These are phyloP conservation scores for Spatula versicolor DNA, from an alignment of 2,797 vertebrate species.

Conservation along the genomic window DNA sequence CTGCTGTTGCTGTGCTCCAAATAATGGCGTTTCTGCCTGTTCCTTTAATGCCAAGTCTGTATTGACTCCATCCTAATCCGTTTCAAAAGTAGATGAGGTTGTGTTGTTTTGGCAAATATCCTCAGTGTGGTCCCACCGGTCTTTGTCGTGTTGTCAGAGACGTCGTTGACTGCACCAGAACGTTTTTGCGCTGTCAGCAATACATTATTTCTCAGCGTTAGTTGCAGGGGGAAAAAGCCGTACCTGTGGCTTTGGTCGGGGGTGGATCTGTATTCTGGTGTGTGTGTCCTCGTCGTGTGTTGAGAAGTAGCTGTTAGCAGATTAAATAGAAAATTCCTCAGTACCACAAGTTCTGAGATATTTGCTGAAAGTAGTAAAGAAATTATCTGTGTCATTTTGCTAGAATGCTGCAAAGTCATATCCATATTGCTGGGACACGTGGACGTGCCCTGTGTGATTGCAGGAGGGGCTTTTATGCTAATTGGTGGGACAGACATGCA, in stretches of 20 bases:
- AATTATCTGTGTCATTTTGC: background rate
- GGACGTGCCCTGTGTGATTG: background rate
- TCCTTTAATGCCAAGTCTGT: background rate
- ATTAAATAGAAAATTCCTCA: background rate
- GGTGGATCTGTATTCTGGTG: background rate
- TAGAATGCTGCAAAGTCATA: background rate
- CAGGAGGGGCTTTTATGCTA: background rate
- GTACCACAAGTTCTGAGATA: background rate
- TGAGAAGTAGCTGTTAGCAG: background rate
- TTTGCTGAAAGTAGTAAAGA: background rate
- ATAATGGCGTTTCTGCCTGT: background rate
- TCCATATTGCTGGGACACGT: background rate
- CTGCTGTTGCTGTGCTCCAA: background rate
- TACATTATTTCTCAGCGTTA: background rate
- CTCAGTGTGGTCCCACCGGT: background rate
- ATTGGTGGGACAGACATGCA: background rate
- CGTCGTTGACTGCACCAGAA: background rate
- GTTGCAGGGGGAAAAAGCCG: background rate
- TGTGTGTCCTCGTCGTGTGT: background rate
- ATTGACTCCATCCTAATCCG: background rate
- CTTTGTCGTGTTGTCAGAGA: background rate
- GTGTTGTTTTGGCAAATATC: background rate
- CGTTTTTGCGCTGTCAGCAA: background rate
- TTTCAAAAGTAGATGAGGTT: conserved; percentile 1
- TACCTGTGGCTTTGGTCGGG: background rate